A percentile compares a stretch with the other conserved stretches of the same genome.
Conservation (phyloP, 2,113 vertebrate genomes). For the Alligator mississippiensis region DNA sequence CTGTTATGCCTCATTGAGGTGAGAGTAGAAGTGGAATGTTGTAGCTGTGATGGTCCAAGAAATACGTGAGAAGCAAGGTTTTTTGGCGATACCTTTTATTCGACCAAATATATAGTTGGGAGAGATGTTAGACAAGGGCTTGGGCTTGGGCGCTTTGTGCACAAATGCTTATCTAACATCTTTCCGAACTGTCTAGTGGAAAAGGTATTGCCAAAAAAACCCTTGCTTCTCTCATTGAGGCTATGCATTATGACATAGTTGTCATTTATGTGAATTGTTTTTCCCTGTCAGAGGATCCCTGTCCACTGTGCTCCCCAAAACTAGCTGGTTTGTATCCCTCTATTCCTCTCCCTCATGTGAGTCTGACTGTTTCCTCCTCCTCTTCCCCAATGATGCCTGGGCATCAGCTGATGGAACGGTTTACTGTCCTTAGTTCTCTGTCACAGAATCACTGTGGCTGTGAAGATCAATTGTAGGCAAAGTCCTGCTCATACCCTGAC, state of each 20-base stretch:
- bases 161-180: no score
- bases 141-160: no score
- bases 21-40: no score
- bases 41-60: no score
- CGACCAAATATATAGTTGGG: no score
- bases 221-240: neutral
- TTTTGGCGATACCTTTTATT: no score
- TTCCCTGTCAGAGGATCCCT: neutral
- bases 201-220: neutral
- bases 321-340: neutral
- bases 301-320: neutral
- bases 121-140: no score
- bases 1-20: no score
- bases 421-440: neutral
- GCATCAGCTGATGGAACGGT: neutral
- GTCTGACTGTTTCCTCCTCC: neutral
- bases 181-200: no score
- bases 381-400: neutral
- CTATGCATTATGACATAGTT: neutral
- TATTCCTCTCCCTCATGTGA: neutral
- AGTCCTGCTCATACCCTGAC: neutral
- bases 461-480: no score
- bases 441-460: no score
- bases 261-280: neutral
- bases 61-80: no score